Evolutionary conservation across 2,113 vertebrate genomes (phyloP).

Genomic region (Mormyrus iriodes): DNA sequence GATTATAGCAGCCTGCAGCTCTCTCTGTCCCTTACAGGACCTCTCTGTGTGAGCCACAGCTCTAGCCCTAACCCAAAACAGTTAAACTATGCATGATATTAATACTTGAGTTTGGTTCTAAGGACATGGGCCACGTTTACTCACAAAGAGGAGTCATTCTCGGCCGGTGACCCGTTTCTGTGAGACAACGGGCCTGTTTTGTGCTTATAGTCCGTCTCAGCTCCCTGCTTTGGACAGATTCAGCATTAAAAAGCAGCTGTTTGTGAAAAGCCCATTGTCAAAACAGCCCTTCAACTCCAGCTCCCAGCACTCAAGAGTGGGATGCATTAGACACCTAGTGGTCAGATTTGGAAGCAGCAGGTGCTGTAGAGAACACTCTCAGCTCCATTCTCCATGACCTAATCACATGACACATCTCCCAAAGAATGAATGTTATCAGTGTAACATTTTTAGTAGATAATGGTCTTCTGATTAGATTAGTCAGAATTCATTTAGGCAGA

Average conservation of each 20-base stretch:
- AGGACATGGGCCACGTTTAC: not conserved
- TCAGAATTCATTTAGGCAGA: not conserved
- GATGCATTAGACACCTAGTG: constrained; percentile 50
- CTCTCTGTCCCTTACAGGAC: not conserved
- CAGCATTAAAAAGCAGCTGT: constrained; percentile 15
- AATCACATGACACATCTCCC: not conserved
- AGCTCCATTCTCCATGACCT: not conserved
- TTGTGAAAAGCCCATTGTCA: constrained; percentile 44
- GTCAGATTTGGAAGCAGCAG: constrained; percentile 23
- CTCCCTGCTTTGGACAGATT: constrained; percentile 29
- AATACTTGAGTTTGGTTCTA: not conserved
- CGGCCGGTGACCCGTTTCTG: not conserved
- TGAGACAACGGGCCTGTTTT: not conserved
- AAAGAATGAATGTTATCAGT: not conserved
- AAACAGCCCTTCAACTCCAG: not conserved
- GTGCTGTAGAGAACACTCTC: constrained; percentile 15
- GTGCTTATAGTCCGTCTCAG: not conserved
- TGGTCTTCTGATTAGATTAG: not conserved
- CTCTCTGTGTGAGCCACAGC: not conserved
- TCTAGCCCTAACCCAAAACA: not conserved
- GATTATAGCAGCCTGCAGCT: not conserved
- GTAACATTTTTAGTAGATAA: not conserved
- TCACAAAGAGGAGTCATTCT: not conserved
- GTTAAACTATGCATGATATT: not conserved
- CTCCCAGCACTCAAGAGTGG: constrained; percentile 4